Base-by-base conservation (phyloP, 2,888 invertebrate genomes). In the Leptodirus hochenwartii region DNA sequence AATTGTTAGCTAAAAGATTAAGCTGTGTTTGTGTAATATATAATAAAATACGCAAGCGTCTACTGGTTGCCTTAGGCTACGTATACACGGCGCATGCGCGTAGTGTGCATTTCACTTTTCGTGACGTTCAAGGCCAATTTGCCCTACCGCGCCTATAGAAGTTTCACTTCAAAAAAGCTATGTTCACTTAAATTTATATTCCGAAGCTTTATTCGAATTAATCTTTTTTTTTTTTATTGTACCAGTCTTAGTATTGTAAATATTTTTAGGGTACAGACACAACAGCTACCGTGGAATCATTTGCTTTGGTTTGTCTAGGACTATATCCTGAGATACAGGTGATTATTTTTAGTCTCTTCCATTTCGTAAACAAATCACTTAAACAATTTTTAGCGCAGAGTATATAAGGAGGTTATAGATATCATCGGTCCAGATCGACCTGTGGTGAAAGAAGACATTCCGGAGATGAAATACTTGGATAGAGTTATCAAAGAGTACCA, bases 381-480 rank as follows among this genome's bases (percentile, higher is more conserved):
- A 20, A 20, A 8, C 20, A 20, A n/a, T 20, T 20, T 20, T 20
- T 20, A 20, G 20, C 8, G n/a, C 8, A 20, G n/a, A 20, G 20
- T 20, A 8, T 20, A 20, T n/a, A 20, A 20, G n/a, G 20, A 20
- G n/a, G 20, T 20, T n/a, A 8, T 20, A n/a, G 20, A 20, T 8
- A 20, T 20, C 8, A n/a, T 20, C n/a, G 20, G 20, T 20, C 20
- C 20, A n/a, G 20, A 20, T 20, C 8, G 20, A 20, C n/a, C 20
- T n/a, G 20, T 20, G 8, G 20, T 8, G n/a, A 8, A n/a, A 8
- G 20, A 8, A n/a, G 20, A 20, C n/a, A 8, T 20, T 6, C 8
- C 8, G n/a, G n/a, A n/a, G 8, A 8, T 20, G 8, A 20, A 20
- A 20, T 20, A 20, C 20, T 8, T n/a, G 8, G 20, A 20, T 8